Conservation (phyloP, 2,888 invertebrate genomes). For the Carterocephalus palaemon region DNA sequence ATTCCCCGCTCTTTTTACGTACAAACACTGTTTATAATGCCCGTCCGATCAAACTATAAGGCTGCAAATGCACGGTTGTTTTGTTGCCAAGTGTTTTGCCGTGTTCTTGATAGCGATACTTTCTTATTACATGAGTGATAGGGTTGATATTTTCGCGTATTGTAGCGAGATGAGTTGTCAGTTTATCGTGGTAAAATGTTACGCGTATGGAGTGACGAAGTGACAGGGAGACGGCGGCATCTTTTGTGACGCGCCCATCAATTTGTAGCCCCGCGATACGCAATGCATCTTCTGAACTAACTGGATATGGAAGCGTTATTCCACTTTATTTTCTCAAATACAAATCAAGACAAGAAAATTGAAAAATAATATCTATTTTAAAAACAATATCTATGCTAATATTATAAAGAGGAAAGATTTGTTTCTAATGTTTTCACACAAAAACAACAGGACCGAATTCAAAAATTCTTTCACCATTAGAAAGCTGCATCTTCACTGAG, state of each 20-base stretch:
- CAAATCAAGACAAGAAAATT: no score
- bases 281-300: constrained; percentile 65
- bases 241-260: constrained; percentile 66
- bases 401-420: no score
- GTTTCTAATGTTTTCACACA: no score
- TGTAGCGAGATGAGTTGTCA: not conserved
- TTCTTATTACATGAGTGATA: not conserved
- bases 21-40: constrained; percentile 15
- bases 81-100: constrained; percentile 9
- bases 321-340: constrained; percentile 31
- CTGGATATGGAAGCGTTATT: constrained; percentile 49
- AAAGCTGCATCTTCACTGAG: no score
- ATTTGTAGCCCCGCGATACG: constrained; percentile 72
- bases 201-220: constrained; percentile 62
- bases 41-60: constrained; percentile 12
- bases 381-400: no score
- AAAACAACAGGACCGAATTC: no score
- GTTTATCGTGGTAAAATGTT: constrained; percentile 2
- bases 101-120: constrained; percentile 2
- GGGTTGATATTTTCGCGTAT: not conserved
- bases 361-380: no score
- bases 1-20: constrained; percentile 8
- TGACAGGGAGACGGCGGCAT: constrained; percentile 67
- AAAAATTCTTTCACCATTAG: no score
- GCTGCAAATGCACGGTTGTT: constrained; percentile 22